A percentile compares a stretch with the other conserved stretches of the same genome.
Conservation (phyloP, 2,113 vertebrate genomes). For the Ursus arctos region DNA sequence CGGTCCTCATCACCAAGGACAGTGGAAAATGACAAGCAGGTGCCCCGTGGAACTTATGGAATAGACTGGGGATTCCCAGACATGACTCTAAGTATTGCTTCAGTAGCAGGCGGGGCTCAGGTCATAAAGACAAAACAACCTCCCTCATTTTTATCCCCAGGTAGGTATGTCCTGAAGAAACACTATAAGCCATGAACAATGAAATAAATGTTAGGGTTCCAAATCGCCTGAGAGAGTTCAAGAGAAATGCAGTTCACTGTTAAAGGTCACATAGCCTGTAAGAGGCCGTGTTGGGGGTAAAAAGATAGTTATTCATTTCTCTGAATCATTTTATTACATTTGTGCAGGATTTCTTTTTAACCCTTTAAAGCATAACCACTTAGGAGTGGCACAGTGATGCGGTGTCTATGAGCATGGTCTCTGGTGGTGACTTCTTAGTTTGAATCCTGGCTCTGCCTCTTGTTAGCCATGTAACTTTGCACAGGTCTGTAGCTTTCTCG, state of each 20-base stretch:
- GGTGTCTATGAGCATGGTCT: background rate
- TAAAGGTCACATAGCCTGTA: background rate
- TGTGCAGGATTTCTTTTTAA: background rate
- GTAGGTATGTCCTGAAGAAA: background rate
- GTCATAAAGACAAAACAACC: background rate
- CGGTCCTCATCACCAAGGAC: background rate
- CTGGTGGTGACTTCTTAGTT: background rate
- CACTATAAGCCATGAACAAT: background rate
- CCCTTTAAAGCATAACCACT: background rate
- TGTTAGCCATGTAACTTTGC: background rate
- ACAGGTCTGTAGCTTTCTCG: background rate
- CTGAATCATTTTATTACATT: background rate
- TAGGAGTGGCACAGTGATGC: rapidly evolving
- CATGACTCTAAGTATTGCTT: background rate
- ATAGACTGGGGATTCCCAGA: background rate
- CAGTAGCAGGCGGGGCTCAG: background rate
- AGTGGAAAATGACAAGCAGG: background rate
- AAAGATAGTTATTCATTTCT: background rate
- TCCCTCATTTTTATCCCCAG: background rate
- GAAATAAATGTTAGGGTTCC: background rate
- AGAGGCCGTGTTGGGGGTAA: background rate
- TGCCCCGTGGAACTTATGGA: background rate
- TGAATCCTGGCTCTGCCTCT: background rate
- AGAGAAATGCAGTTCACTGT: background rate
- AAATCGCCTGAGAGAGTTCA: background rate